Evolutionary conservation across 2,888 invertebrate genomes (phyloP), one percentile per base, ranked within the genome.

Genomic region (Netelia inedita): DNA sequence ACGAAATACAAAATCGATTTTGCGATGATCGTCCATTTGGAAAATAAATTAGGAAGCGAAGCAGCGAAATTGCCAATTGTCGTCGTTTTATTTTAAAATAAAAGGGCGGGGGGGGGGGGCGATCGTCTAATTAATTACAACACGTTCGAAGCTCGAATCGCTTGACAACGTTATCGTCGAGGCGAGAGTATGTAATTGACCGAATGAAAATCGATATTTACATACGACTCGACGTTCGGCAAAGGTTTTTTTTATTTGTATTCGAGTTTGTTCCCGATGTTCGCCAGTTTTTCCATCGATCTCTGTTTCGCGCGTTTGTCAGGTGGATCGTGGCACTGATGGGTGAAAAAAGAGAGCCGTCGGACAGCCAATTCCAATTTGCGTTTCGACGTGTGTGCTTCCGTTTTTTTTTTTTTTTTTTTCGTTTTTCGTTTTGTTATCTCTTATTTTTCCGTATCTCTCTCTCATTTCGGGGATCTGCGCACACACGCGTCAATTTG

Each of bases 281-380:
- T 11, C 55, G 21, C 9, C 61, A 50, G 65, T 63, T 84, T 84
- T 41, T n/a, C 16, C 28, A 28, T 28, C 28, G 28, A 28, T 65
- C 55, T 35, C 65, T 43, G 35, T 61, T 59, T 63, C 68, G 19
- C 43, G 41, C 65, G 46, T 57, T 16, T 35, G 61, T 43, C 81
- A 81, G 46, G 53, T 68, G 78, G 65, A 72, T 41, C 43, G 41
- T 19, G 46, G 61, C 78, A 82, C 63, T 79, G 74, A 79, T 68
- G 73, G 74, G 59, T 21, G 57, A 79, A 85, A 79, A 73, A 46
- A 79, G 72, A 79, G 57, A 35, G 50, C 71, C 53, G 59, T 69
- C 76, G 50, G 59, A 74, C 71, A 74, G 71, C 65, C 81, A 79
- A 85, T 85, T 81, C 85, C 85, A 82, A 82, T 85, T 85, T 79